Percentiles rank a stretch among this genome's conserved stretches.
phyloP scores from a whole-genome alignment of 2,797 vertebrate genomes.

The Sebastes reedi region DNA sequence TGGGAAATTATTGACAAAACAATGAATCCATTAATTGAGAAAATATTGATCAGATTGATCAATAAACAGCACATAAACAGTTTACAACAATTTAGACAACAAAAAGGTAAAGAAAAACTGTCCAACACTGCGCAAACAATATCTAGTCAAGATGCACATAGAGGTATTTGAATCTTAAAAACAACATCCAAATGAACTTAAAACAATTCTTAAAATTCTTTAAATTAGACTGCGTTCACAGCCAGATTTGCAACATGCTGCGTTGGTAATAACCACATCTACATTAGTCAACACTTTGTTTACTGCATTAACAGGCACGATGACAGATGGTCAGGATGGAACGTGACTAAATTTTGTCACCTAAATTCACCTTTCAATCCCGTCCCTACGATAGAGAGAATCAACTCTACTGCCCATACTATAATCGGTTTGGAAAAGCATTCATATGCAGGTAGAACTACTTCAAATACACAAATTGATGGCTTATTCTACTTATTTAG shows the following conservation, averaged over 20 bases:
- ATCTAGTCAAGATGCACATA: not conserved
- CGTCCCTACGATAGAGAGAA: not conserved
- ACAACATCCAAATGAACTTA: no score
- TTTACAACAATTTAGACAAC: not conserved
- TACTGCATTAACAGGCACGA: not conserved
- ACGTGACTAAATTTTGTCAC: constrained; percentile 45
- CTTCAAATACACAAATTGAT: not conserved
- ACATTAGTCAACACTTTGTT: not conserved
- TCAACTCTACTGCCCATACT: not conserved
- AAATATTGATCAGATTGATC: not conserved
- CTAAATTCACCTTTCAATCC: constrained; percentile 6
- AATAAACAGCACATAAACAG: not conserved
- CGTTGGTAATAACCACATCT: not conserved
- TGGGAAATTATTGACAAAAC: not conserved
- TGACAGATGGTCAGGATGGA: constrained; percentile 59
- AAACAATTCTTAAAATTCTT: not conserved
- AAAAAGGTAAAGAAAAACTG: not conserved
- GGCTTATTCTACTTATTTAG: not conserved
- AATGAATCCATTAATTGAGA: not conserved
- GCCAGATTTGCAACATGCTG: not conserved
- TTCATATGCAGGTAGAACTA: not conserved
- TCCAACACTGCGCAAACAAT: not conserved
- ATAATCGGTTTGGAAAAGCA: not conserved
- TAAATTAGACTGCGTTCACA: not conserved
- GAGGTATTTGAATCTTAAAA: not conserved